phyloP scores from a whole-genome alignment of 2,113 vertebrate species.

The Heloderma charlesbogerti region DNA sequence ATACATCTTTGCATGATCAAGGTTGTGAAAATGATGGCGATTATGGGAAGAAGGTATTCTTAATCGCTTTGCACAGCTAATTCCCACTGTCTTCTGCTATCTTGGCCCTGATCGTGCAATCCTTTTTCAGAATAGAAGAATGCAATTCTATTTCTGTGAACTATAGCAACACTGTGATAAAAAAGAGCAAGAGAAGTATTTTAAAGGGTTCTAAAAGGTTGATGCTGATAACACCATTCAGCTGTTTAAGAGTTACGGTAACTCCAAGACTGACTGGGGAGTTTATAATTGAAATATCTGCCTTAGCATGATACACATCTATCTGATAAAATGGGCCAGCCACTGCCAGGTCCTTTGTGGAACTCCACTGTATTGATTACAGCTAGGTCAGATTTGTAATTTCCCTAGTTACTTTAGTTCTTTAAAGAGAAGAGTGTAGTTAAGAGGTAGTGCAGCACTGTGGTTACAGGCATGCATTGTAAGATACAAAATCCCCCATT shows the following conservation, averaged over 20 bases:
- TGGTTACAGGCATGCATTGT: not conserved
- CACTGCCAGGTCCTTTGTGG: constrained; percentile 37
- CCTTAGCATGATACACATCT: not conserved
- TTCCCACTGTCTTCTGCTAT: not conserved
- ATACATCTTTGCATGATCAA: not conserved
- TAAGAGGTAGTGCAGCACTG: constrained; percentile 35
- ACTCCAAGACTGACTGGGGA: constrained; percentile 23
- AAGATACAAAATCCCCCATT: not conserved
- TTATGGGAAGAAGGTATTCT: not conserved
- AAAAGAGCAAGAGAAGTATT: not conserved
- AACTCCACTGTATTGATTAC: constrained; percentile 35
- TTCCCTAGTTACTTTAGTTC: constrained; percentile 34
- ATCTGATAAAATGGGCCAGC: constrained; percentile 34
- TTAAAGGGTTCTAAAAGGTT: constrained; percentile 18
- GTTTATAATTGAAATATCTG: constrained; percentile 23
- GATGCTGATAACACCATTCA: constrained; percentile 21
- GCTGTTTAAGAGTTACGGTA: not conserved
- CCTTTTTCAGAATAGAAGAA: constrained; percentile 38
- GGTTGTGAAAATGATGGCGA: not conserved
- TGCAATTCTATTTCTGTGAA: constrained; percentile 39
- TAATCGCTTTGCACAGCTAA: not conserved
- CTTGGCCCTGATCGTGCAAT: accelerated
- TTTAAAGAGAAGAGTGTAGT: constrained; percentile 49
- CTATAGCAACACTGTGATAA: constrained; percentile 25
- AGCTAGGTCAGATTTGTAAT: constrained; percentile 49